A percentile compares a stretch with the other conserved stretches of the same genome.
Evolutionary conservation across 1,140 invertebrate species (phyloP).

Genomic region (Heliconius eleuchia): DNA sequence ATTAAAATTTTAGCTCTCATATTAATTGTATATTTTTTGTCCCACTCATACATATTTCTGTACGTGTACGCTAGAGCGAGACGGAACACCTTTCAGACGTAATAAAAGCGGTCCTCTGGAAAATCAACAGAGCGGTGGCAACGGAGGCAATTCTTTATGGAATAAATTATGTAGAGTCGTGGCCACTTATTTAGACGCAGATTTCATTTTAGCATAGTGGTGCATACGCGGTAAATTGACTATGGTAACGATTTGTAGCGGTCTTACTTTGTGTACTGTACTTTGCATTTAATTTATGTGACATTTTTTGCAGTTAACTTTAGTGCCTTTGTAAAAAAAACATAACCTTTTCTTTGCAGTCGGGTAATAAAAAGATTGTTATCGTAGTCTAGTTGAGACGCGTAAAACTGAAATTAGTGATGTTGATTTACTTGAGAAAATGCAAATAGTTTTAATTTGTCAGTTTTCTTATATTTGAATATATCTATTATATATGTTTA

Average conservation of each 20-base stretch:
- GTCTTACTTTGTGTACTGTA: neutral
- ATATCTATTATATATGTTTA: too few relatives aligned
- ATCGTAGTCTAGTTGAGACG: too few relatives aligned
- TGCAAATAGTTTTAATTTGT: too few relatives aligned
- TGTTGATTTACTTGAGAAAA: too few relatives aligned
- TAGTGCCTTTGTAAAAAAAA: too few relatives aligned
- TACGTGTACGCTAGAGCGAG: slow-evolving; percentile 32
- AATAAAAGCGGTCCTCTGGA: slow-evolving; percentile 54
- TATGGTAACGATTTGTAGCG: slow-evolving; percentile 1
- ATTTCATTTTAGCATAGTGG: slow-evolving; percentile 49
- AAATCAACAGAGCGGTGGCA: slow-evolving; percentile 59
- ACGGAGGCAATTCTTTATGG: slow-evolving; percentile 60
- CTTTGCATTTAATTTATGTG: neutral
- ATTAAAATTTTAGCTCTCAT: slow-evolving; percentile 27
- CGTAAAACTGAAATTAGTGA: too few relatives aligned
- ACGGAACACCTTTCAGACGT: slow-evolving; percentile 41
- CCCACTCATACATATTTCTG: slow-evolving; percentile 30
- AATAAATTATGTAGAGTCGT: slow-evolving; percentile 64
- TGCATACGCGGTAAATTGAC: slow-evolving; percentile 23
- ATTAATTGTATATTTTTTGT: slow-evolving; percentile 29
- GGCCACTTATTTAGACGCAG: slow-evolving; percentile 56
- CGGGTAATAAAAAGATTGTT: too few relatives aligned
- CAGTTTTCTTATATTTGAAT: too few relatives aligned
- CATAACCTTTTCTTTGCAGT: too few relatives aligned
- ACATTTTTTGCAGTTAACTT: neutral